Evolutionary conservation across 2,888 invertebrate genomes (phyloP).

Genomic region (Caenorhabditis zanzibari): DNA sequence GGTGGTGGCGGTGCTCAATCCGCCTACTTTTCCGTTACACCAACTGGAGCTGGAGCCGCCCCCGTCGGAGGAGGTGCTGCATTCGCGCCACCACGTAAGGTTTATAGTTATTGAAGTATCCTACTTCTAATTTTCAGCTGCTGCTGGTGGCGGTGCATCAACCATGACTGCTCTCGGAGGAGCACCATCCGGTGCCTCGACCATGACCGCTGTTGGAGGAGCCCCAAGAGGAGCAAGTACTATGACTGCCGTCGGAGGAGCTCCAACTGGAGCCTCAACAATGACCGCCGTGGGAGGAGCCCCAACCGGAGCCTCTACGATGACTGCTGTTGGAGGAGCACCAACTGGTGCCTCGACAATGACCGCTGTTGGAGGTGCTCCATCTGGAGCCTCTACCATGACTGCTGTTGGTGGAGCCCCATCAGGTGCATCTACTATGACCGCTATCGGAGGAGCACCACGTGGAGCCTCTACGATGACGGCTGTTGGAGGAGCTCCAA

Average conservation of each 20-base stretch:
- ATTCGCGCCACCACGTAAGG: slow-evolving; percentile 28
- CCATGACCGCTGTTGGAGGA: slow-evolving; percentile 59
- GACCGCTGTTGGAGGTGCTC: slow-evolving; percentile 64
- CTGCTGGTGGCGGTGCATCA: slow-evolving; percentile 63
- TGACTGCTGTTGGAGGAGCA: slow-evolving; percentile 73
- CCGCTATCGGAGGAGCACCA: slow-evolving; percentile 58
- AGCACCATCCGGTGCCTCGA: slow-evolving; percentile 46
- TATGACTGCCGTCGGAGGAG: slow-evolving; percentile 54
- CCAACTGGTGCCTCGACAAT: slow-evolving; percentile 70
- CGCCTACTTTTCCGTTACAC: slow-evolving; percentile 52
- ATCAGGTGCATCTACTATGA: slow-evolving; percentile 66
- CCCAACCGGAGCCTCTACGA: slow-evolving; percentile 67
- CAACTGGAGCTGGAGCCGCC: slow-evolving; percentile 54
- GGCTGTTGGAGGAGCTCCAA: slow-evolving; percentile 56
- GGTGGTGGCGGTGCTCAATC: slow-evolving; percentile 65
- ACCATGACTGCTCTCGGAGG: slow-evolving; percentile 63
- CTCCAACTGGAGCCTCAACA: slow-evolving; percentile 35
- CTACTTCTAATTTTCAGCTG: slow-evolving; percentile 21
- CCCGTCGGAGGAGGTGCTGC: slow-evolving; percentile 53
- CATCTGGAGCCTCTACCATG: slow-evolving; percentile 69
- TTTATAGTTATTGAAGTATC: neutral
- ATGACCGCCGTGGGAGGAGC: slow-evolving; percentile 58
- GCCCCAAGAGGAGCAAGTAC: slow-evolving; percentile 53
- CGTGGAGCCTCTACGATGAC: slow-evolving; percentile 68
- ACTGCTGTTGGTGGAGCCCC: slow-evolving; percentile 74